Evolutionary conservation across 1,140 invertebrate genomes (phyloP).

Genomic region (Tetranychus urticae): DNA sequence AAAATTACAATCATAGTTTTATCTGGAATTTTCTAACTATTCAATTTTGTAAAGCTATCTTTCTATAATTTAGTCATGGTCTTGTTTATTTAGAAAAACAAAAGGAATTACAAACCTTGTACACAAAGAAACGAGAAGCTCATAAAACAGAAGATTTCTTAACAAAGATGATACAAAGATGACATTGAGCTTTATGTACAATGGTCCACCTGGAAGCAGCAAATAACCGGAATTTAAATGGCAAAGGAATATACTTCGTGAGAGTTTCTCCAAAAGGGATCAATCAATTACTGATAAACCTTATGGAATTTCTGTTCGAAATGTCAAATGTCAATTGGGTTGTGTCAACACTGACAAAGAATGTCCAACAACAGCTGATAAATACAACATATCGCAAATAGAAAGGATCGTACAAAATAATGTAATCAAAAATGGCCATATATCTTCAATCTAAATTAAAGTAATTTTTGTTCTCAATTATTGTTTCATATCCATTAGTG

Average conservation of each 20-base stretch:
- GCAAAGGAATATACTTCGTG: slow-evolving; percentile 9
- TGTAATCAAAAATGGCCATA: too few species aligned
- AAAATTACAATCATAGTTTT: too few species aligned
- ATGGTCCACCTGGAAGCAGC: slow-evolving; percentile 77
- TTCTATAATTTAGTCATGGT: too few species aligned
- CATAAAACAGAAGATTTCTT: slow-evolving; percentile 71
- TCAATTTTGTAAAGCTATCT: too few species aligned
- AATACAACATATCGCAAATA: too few species aligned
- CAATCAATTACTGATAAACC: slow-evolving; percentile 91
- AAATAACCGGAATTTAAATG: slow-evolving; percentile 29
- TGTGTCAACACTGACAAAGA: slow-evolving; percentile 97
- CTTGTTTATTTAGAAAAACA: slow-evolving; percentile 57
- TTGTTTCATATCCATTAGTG: too few species aligned
- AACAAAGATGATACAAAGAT: slow-evolving; percentile 76
- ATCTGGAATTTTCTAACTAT: too few species aligned
- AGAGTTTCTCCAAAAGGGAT: slow-evolving; percentile 75
- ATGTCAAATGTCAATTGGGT: slow-evolving; percentile 68
- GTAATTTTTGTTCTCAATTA: too few species aligned
- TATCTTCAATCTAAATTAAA: too few species aligned
- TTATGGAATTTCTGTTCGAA: slow-evolving; percentile 61
- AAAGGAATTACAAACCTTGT: slow-evolving; percentile 81
- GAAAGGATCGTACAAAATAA: too few species aligned
- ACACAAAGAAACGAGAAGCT: slow-evolving; percentile 96
- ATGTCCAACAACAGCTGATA: slow-evolving; percentile 32
- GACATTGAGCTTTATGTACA: slow-evolving; percentile 99